Conservation (phyloP, 2,797 vertebrate genomes). For the Paramormyrops hopkinsi region DNA sequence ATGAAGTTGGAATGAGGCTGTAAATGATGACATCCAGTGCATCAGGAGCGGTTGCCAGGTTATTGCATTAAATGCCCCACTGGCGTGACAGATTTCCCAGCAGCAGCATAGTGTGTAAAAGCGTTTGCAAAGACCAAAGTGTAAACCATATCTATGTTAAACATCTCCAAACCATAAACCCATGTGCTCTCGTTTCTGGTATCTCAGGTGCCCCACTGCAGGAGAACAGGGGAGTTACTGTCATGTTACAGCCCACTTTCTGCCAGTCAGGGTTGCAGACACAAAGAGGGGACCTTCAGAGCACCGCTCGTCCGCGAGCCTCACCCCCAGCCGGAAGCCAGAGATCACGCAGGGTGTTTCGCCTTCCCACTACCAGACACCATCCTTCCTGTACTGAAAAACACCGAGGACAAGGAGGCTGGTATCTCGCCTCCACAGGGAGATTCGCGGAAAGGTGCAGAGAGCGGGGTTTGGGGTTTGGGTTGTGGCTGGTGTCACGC, state of each 20-base stretch:
- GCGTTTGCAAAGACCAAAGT: not conserved
- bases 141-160: not conserved
- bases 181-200: not conserved
- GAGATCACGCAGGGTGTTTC: not conserved
- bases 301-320: not conserved
- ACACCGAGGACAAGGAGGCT: not conserved
- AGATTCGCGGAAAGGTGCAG: not conserved
- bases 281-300: not conserved
- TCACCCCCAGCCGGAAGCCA: not conserved
- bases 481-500: not conserved
- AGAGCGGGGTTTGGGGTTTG: not conserved
- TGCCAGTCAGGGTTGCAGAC: not conserved
- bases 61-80: not conserved
- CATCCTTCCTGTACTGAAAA: not conserved
- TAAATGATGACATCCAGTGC: not conserved
- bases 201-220: not conserved
- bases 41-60: not conserved
- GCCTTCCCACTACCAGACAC: not conserved
- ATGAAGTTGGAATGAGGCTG: not conserved
- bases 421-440: not conserved
- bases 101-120: not conserved
- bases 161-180: not conserved
- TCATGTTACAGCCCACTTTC: not conserved
- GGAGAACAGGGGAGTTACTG: not conserved
- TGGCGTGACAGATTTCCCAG: not conserved